Base-by-base conservation (phyloP, 2,888 invertebrate genomes). In the Gymnocheta viridis region DNA sequence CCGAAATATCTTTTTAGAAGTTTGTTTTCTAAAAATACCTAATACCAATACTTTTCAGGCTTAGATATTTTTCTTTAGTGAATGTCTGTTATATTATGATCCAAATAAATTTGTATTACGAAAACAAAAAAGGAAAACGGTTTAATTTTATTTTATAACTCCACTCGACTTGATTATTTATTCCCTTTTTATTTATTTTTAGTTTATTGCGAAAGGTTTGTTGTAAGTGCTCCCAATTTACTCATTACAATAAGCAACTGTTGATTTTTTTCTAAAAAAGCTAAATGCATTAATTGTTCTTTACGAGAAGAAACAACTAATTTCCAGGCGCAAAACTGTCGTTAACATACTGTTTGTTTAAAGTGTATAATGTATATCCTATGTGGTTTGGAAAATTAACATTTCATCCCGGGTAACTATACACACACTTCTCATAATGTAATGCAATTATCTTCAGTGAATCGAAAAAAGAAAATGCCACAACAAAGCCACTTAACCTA, bases 401-500 rank as follows among this genome's bases (percentile, higher is more conserved):
- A 60, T 41, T 60, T 49, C 32, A 60, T 22, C 38, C 77, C 22
- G 22, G 12, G n/a, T 41, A 17, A 41, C 27, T 35, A 19, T 38
- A 51, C 14, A 38, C 22, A 38, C 14, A 49, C 60, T 19, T 19
- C 51, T 19, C n/a, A 24, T 49, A 41, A 78, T 60, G 10, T 60
- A 32, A 60, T 49, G 58, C 49, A 60, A 51, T 69, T 38, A 49
- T 41, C 38, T 41, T 38, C 17, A 58, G 35, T 19, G 38, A 54
- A 44, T n/a, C 1, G 22, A 74, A 62, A 49, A 67, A 41, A n/a
- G 1, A 24, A 67, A 44, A 67, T 19, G 29, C 69, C 69, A 70
- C 69, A 29, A 78, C 69, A 78, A 78, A 60, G 69, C 78, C 78
- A 78, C 78, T 62, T 62, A 70, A 78, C 69, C 78, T 78, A 78